phyloP scores from a whole-genome alignment of 2,797 vertebrate species.

The Schizopygopsis malacanthus region DNA sequence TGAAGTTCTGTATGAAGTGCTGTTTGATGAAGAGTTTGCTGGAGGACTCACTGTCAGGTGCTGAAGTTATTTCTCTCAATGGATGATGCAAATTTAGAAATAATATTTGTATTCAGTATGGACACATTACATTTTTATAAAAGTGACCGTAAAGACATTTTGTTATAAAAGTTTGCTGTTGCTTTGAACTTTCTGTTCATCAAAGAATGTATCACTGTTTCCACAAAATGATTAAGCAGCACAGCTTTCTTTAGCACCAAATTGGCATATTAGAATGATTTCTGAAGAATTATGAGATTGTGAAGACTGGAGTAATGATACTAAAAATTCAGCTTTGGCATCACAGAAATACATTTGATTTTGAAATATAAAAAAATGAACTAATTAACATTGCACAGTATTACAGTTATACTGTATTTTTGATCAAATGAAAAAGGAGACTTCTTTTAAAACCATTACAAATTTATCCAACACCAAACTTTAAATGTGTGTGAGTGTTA shows the following conservation, averaged over 20 bases:
- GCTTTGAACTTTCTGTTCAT: no score
- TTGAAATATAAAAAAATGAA: no score
- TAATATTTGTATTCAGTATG: not conserved
- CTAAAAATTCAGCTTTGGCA: no score
- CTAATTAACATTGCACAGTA: no score
- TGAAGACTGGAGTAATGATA: no score
- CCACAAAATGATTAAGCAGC: no score
- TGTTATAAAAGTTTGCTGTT: not conserved
- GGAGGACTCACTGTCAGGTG: constrained; percentile 96
- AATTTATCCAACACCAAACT: not conserved
- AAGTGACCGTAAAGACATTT: not conserved
- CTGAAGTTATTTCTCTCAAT: not conserved
- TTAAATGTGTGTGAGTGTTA: not conserved
- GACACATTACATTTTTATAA: not conserved
- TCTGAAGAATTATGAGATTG: no score
- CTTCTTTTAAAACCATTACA: not conserved
- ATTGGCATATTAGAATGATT: no score
- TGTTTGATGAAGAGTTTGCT: constrained; percentile 97
- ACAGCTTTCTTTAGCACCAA: no score
- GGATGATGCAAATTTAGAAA: not conserved
- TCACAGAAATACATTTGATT: no score
- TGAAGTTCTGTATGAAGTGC: constrained; percentile 93
- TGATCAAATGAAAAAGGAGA: not conserved
- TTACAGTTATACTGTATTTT: no score
- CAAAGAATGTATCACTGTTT: no score